A percentile compares a stretch with the other conserved stretches of the same genome.
These are phyloP conservation scores for Agraylea sexmaculata DNA, from an alignment of 1,140 invertebrate genomes.

Conservation along the genomic window DNA sequence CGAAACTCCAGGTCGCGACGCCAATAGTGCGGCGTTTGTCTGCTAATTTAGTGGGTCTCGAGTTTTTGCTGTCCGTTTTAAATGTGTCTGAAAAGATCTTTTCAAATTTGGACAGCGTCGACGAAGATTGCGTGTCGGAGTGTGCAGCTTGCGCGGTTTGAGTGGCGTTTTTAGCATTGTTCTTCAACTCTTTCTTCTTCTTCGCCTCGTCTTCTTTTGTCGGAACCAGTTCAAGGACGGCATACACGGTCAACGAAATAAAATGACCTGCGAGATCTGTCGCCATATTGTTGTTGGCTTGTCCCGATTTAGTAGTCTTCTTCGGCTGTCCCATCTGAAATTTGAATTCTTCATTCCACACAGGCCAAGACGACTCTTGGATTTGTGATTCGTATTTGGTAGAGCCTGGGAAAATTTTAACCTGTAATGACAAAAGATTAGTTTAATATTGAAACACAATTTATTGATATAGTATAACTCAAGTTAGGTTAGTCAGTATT, in stretches of 20 bases:
- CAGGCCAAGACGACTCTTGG: slow-evolving; percentile 61
- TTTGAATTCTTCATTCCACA: slow-evolving; percentile 64
- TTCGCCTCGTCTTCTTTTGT: slow-evolving; percentile 27
- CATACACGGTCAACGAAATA: slow-evolving; percentile 60
- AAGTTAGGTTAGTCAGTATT: too few relatives aligned
- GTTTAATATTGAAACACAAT: too few relatives aligned
- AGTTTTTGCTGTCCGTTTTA: slow-evolving; percentile 12
- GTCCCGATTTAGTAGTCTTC: slow-evolving; percentile 35
- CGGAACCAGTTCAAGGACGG: slow-evolving; percentile 47
- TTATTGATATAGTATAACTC: too few relatives aligned
- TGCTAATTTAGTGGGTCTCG: slow-evolving; percentile 36
- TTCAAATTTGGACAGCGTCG: slow-evolving; percentile 15
- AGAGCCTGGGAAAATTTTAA: slow-evolving; percentile 59
- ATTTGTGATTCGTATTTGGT: slow-evolving; percentile 60
- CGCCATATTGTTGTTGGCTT: slow-evolving; percentile 30
- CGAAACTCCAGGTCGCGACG: slow-evolving; percentile 58
- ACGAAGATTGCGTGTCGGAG: slow-evolving; percentile 25
- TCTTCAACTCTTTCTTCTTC: slow-evolving; percentile 26
- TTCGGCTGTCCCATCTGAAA: slow-evolving; percentile 48
- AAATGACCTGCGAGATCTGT: slow-evolving; percentile 48
- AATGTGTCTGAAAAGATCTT: slow-evolving; percentile 13
- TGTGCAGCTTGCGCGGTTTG: slow-evolving; percentile 21
- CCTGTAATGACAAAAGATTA: slow-evolving; percentile 38
- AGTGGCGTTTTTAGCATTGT: slow-evolving; percentile 10
- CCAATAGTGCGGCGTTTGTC: slow-evolving; percentile 54